Evolutionary conservation across 1,140 invertebrate genomes (phyloP), one percentile per base, ranked within the genome.

Genomic region (Hylaeus anthracinus): DNA sequence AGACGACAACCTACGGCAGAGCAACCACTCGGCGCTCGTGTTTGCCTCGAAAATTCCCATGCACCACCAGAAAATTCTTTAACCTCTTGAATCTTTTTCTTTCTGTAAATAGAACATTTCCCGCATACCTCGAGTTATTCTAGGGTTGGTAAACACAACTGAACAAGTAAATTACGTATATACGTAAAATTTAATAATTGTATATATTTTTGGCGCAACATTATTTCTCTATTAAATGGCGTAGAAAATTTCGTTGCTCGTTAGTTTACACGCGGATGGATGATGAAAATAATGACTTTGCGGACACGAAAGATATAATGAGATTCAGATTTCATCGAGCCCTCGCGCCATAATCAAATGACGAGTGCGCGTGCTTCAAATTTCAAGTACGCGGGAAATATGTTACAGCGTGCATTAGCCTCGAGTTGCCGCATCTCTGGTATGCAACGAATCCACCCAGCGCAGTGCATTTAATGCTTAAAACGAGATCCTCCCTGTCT

Each of bases 401-500:
- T 51, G 55, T 51, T 51, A 41, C n/a, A 70, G 0, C 45, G 14
- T 41, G 64, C 45, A 69, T 76, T 77, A 77, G 53, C 55, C 15
- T 48, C 43, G 5, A 48, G 53, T 76, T 69, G 41, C 64, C 58
- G 60, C 53, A 69, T 69, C 64, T n/a, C 14, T n/a, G 45, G 65
- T 37, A 77, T 39, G 55, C 58, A 43, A 12, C 53, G 48, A 48
- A 37, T 51, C 37, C 55, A 76, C 3, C 43, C 51, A n/a, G 51
- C 8, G 14, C 14, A 56, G 53, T n/a, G 53, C 63, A 70, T 39
- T 77, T 77, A 70, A 77, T 70, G 53, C 74, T 60, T 37, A 51
- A 70, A 77, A 77, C 51, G 55, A 70, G 55, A 60, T 77, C 26
- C 12, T 70, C 26, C 55, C 43, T 77, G 74, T 70, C 74, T 69